Evolutionary conservation across 1,140 invertebrate species (phyloP), one percentile per base, ranked within the genome.

Genomic region (Potamilus streckersoni): DNA sequence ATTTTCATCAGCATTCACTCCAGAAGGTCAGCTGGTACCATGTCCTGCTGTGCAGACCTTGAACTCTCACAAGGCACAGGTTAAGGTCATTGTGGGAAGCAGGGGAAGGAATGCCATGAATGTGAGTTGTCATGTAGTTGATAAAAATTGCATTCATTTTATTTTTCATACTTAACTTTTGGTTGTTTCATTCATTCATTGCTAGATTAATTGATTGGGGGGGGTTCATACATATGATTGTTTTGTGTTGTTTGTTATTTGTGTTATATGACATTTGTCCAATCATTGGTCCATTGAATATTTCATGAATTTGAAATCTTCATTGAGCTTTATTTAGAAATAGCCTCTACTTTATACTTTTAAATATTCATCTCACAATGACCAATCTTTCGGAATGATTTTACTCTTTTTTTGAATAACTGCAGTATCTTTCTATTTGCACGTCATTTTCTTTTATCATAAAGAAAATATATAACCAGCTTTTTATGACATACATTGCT

Each of bases 1-100:
- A 17, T 95, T 95, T 87, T 80, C 82, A 61, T 94, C 93, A 61
- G 93, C 96, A 11, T 92, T 90, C 79, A 88, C 81, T 38, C 80
- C 93, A 91, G 87, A 93, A 93, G 84, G 93, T 92, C 31, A 79
- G 90, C 91, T 88, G 89, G 92, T 81, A 83, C 94, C 60, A 91
- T 93, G 83, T 90, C 90, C 92, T 3, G 93, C 94, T 78, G 91
- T 92, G n/a, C 90, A 90, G 60, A 87, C 89, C 79, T 82, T 94
- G 85, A 90, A 93, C 86, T 86, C 91, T 79, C 88, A 91, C 90
- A 88, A 91, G 89, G 87, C 93, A 56, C 93, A 93, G 83, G 92
- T 94, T 61, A 93, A 97, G 66, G 93, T 95, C 6, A 92, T 97
- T 73, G 92, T 96, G 49, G 88, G 87, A n/a, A 86, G 82, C 73